Conservation (phyloP, 2,113 vertebrate species). For the Lagenorhynchus albirostris region DNA sequence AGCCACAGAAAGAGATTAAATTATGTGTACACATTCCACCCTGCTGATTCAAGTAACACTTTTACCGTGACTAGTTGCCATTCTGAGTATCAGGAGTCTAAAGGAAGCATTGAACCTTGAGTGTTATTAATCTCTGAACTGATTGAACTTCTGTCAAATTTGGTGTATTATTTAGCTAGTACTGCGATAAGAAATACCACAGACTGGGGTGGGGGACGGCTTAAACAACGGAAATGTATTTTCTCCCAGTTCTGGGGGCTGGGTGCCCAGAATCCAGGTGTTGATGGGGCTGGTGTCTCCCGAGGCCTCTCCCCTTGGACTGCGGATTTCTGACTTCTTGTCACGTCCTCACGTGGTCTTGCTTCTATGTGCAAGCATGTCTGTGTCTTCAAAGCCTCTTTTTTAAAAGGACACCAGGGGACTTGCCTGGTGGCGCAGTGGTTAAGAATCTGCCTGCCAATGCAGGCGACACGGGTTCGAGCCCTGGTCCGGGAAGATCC, state of each 20-base stretch:
- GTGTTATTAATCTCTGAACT: background rate
- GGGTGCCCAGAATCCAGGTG: too few species aligned
- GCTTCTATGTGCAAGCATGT: too few species aligned
- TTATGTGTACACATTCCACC: background rate
- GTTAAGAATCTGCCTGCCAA: too few species aligned
- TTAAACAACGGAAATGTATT: background rate
- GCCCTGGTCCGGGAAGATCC: too few species aligned
- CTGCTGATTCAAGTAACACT: background rate
- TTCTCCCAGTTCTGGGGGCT: background rate
- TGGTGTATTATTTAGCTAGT: background rate
- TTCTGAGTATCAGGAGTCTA: background rate
- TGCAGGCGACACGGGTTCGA: too few species aligned
- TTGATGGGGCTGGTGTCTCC: background rate
- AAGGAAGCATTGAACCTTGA: background rate
- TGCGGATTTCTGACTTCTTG: background rate
- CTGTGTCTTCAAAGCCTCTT: background rate
- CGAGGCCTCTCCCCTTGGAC: background rate
- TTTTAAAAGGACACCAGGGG: too few species aligned
- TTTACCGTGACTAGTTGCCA: background rate
- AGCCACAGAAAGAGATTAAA: background rate
- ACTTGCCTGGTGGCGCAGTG: too few species aligned
- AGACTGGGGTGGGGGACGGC: too few species aligned
- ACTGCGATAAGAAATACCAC: background rate
- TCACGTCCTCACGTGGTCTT: rapidly evolving
- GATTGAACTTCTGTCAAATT: background rate